Evolutionary conservation across 2,797 vertebrate genomes (phyloP).

Genomic region (Sebastes flavidus): DNA sequence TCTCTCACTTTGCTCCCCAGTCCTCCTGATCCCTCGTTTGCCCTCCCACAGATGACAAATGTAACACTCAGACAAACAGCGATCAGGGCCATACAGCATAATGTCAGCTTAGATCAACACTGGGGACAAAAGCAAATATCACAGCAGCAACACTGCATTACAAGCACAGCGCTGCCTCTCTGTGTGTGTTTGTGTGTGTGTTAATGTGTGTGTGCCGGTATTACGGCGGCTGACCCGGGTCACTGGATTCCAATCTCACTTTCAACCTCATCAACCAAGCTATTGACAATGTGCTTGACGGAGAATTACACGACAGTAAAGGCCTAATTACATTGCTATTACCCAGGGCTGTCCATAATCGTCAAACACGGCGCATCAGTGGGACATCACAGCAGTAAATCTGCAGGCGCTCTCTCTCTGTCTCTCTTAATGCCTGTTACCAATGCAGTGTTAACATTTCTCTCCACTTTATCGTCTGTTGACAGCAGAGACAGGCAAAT

Average conservation of each 20-base stretch:
- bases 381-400: slow-evolving; percentile 74
- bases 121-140: slow-evolving; percentile 78
- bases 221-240: slow-evolving; percentile 71
- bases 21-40: slow-evolving; percentile 69
- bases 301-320: slow-evolving; percentile 85
- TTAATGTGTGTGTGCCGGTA: slow-evolving; percentile 35
- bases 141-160: slow-evolving; percentile 71
- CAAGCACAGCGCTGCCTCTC: slow-evolving; percentile 24
- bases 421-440: slow-evolving; percentile 63
- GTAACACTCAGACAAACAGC: slow-evolving; percentile 78
- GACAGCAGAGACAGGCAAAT: slow-evolving; percentile 27
- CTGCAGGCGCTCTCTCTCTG: slow-evolving; percentile 58
- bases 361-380: slow-evolving; percentile 73
- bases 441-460: slow-evolving; percentile 63
- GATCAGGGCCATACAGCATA: slow-evolving; percentile 73
- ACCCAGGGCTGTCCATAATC: slow-evolving; percentile 80
- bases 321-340: slow-evolving; percentile 83
- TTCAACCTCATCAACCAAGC: slow-evolving; percentile 82
- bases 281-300: slow-evolving; percentile 82
- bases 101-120: slow-evolving; percentile 80
- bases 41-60: slow-evolving; percentile 77
- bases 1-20: slow-evolving; percentile 40
- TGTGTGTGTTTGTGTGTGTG: slow-evolving; percentile 5
- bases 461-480: slow-evolving; percentile 57
- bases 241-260: slow-evolving; percentile 79